Conservation (phyloP, 2,113 vertebrate genomes). For the Notothenia rossii region DNA sequence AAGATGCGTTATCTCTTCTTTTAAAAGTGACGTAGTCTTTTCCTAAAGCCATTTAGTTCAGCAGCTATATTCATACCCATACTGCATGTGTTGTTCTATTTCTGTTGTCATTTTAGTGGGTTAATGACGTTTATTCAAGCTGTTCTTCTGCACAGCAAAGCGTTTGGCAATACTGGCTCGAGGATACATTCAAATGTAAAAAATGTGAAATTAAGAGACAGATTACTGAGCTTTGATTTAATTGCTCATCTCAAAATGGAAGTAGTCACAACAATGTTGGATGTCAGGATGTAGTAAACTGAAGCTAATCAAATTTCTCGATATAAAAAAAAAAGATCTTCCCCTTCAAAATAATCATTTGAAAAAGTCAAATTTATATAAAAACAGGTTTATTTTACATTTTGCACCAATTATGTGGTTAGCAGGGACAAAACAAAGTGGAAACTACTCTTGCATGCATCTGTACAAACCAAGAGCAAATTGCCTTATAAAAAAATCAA, state of each 20-base stretch:
- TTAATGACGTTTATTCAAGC: conserved; percentile 51
- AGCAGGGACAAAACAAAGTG: conserved; percentile 35
- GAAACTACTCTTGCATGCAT: conserved; percentile 42
- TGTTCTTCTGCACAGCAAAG: conserved; percentile 61
- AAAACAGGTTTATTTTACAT: conserved; percentile 63
- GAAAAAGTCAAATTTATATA: conserved; percentile 55
- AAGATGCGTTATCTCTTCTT: neutral
- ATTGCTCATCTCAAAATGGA: neutral
- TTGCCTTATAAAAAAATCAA: neutral
- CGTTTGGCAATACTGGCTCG: conserved; percentile 57
- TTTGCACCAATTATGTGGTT: conserved; percentile 31
- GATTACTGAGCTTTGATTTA: neutral
- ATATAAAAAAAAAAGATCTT: conserved; percentile 2
- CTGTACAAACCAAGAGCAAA: conserved; percentile 32
- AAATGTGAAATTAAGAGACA: neutral
- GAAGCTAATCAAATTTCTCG: neutral
- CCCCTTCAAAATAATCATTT: neutral
- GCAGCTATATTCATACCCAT: conserved; percentile 47
- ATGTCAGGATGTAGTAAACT: neutral
- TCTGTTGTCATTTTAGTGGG: conserved; percentile 16
- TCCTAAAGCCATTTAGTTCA: neutral
- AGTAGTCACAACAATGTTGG: neutral
- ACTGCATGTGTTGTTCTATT: neutral
- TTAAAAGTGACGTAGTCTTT: neutral
- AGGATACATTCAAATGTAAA: conserved; percentile 20